Evolutionary conservation across 1,140 invertebrate species (phyloP).

Genomic region (Drosophila dunni): DNA sequence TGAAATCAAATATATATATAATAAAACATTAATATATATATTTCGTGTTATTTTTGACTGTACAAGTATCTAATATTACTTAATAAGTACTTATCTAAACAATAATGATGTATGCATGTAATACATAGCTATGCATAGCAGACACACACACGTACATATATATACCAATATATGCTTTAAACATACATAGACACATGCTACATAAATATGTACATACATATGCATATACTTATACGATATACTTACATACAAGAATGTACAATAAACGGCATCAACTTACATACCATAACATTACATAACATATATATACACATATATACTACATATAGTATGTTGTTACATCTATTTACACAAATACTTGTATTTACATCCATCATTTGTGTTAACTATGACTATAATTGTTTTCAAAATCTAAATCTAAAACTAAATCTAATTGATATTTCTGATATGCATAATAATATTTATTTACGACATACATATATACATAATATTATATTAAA

Average conservation of each 20-base stretch:
- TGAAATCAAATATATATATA: constrained; percentile 51
- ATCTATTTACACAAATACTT: constrained; percentile 1
- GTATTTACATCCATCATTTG: constrained; percentile 65
- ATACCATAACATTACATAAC: constrained; percentile 45
- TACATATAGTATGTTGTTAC: constrained; percentile 3
- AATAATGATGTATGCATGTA: constrained; percentile 35
- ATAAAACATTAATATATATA: constrained; percentile 16
- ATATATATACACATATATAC: constrained; percentile 4
- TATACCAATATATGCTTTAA: constrained; percentile 12
- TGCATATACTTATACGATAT: constrained; percentile 14
- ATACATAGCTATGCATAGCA: constrained; percentile 14
- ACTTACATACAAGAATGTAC: not conserved
- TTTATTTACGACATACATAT: constrained; percentile 54
- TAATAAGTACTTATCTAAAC: constrained; percentile 24
- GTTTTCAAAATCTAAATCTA: constrained; percentile 64
- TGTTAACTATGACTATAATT: constrained; percentile 81
- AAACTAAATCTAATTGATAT: constrained; percentile 52
- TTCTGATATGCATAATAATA: constrained; percentile 63
- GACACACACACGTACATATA: not conserved
- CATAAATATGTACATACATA: constrained; percentile 4
- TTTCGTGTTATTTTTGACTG: constrained; percentile 70
- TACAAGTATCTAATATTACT: constrained; percentile 43
- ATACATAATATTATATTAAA: constrained; percentile 27
- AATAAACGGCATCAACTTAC: constrained; percentile 1
- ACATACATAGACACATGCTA: not conserved